A percentile compares a stretch with the other conserved stretches of the same genome.
These are phyloP conservation scores for Paralinhomoeus sp. DNA, from an alignment of 2,888 invertebrate genomes.

Conservation along the genomic window DNA sequence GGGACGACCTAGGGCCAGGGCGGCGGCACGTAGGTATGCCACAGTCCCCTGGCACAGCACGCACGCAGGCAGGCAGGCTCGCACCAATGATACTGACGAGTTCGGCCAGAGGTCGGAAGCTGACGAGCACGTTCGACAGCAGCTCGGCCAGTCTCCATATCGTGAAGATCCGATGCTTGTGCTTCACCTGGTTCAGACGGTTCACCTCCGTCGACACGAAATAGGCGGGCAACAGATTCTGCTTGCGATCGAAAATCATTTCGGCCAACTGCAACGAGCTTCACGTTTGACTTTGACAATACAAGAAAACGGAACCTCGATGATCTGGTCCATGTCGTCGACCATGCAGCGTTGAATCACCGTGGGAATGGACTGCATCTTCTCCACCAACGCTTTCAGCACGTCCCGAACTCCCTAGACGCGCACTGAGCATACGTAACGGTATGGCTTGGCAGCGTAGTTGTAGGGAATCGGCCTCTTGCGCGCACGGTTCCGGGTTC, in stretches of 20 bases:
- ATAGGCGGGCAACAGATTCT: conserved; percentile 72
- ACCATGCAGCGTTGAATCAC: neutral
- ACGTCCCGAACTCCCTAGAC: conserved; percentile 30
- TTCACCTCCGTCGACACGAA: conserved; percentile 72
- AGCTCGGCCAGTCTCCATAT: conserved; percentile 76
- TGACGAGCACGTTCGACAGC: conserved; percentile 66
- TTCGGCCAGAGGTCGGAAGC: conserved; percentile 74
- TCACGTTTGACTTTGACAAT: no score
- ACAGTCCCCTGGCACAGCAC: no score
- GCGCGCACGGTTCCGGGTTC: no score
- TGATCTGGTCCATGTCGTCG: neutral
- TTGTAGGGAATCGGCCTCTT: no score
- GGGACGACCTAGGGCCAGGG: no score
- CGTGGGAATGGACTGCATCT: conserved; percentile 35
- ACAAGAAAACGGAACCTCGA: no score
- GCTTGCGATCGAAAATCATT: conserved; percentile 71
- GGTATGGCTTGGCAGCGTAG: no score
- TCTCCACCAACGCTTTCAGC: conserved; percentile 42
- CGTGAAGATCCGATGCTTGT: conserved; percentile 54
- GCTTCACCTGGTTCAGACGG: conserved; percentile 47
- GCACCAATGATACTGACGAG: conserved; percentile 83
- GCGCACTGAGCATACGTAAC: neutral
- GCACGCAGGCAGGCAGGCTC: no score
- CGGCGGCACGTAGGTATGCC: no score
- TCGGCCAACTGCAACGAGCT: conserved; percentile 44